Percentiles rank a stretch among this genome's conserved stretches.
Evolutionary conservation across 2,888 invertebrate genomes (phyloP).

Genomic region (Parnassius smintheus): DNA sequence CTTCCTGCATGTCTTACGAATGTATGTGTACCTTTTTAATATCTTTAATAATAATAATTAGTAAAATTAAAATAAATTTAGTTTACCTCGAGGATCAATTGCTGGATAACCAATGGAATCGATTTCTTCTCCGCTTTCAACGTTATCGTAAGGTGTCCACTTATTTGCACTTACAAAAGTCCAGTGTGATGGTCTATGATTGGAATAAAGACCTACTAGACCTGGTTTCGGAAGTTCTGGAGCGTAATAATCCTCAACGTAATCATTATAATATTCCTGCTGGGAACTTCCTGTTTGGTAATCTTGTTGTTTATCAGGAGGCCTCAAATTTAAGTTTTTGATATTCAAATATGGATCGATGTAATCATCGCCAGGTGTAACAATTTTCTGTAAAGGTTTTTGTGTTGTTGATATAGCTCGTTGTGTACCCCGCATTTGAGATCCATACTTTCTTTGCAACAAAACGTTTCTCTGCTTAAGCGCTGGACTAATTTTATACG

Average conservation of each 20-base stretch:
- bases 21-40: too few relatives aligned
- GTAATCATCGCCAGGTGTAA: conserved; percentile 50
- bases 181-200: conserved; percentile 49
- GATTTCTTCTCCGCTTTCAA: conserved; percentile 44
- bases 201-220: conserved; percentile 64
- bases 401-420: conserved; percentile 34
- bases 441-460: conserved; percentile 44
- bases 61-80: conserved; percentile 30
- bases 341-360: conserved; percentile 71
- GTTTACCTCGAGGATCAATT: conserved; percentile 62
- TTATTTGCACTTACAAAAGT: conserved; percentile 39
- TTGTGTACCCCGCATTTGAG: conserved; percentile 38
- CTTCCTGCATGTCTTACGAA: too few relatives aligned
- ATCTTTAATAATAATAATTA: neutral
- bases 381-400: conserved; percentile 43
- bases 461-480: conserved; percentile 57
- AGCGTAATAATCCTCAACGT: conserved; percentile 55
- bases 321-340: conserved; percentile 52
- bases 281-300: conserved; percentile 29
- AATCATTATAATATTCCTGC: conserved; percentile 42
- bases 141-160: conserved; percentile 39
- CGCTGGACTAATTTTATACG: conserved; percentile 35
- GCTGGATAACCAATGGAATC: conserved; percentile 58
- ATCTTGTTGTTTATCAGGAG: conserved; percentile 32
- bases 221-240: conserved; percentile 67